Conservation (phyloP, 2,888 invertebrate species). For the Aplocera efformata region DNA sequence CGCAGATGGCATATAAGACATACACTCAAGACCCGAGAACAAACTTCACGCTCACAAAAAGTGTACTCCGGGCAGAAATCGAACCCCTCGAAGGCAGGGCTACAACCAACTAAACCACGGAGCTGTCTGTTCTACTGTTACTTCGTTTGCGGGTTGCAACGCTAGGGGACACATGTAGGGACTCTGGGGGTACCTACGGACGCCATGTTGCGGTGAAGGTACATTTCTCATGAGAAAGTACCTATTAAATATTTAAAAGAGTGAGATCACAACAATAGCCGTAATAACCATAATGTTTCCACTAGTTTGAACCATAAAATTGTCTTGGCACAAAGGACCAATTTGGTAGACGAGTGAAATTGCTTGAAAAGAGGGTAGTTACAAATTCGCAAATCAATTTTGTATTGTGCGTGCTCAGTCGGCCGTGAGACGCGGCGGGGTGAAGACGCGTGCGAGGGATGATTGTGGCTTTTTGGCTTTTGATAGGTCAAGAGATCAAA, state of each 20-base stretch:
- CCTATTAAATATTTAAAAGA: conserved; percentile 4
- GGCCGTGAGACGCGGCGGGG: conserved; percentile 48
- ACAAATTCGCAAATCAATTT: conserved; percentile 62
- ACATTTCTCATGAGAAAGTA: no score
- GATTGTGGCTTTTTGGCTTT: conserved; percentile 22
- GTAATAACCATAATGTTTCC: conserved; percentile 44
- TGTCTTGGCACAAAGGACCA: conserved; percentile 47
- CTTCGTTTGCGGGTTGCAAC: no score
- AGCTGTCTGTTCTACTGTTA: no score
- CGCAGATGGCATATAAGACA: no score
- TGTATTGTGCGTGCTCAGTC: conserved; percentile 63
- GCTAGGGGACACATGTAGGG: no score
- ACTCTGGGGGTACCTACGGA: no score
- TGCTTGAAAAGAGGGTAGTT: conserved; percentile 66
- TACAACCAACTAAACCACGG: no score
- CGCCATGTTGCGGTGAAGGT: no score
- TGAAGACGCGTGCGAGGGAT: conserved; percentile 36
- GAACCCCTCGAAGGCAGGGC: no score
- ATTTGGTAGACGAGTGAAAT: conserved; percentile 59
- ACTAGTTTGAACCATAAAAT: conserved; percentile 49
- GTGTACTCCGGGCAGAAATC: no score
- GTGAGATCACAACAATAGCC: conserved; percentile 26
- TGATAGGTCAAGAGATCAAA: conserved; percentile 14
- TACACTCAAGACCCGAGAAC: no score
- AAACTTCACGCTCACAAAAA: no score